These are phyloP conservation scores for Lagopus muta DNA, from an alignment of 2,113 vertebrate genomes.

Conservation along the genomic window DNA sequence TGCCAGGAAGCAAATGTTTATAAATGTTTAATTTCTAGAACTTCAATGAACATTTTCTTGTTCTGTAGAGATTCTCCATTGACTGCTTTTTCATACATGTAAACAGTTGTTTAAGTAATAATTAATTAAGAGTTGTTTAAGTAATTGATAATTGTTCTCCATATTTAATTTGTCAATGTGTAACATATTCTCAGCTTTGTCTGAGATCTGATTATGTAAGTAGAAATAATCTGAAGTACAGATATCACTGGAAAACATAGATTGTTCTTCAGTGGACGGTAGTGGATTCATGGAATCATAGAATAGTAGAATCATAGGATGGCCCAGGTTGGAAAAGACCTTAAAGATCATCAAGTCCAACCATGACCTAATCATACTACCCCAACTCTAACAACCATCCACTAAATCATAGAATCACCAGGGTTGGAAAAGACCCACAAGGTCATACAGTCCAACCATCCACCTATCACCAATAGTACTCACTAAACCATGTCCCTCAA, in stretches of 20 bases:
- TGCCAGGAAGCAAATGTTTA: background rate
- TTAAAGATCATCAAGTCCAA: no score
- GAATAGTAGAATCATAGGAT: no score
- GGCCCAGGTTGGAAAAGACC: no score
- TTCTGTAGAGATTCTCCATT: background rate
- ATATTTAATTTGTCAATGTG: background rate
- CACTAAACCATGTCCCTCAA: no score
- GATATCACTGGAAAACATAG: background rate
- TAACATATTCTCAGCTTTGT: background rate
- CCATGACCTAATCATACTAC: no score
- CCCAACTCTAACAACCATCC: no score
- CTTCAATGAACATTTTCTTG: rapidly evolving
- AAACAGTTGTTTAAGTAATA: background rate
- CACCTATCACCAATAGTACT: no score
- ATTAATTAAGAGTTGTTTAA: background rate
- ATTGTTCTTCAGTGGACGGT: background rate
- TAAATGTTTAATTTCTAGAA: background rate
- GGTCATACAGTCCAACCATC: no score
- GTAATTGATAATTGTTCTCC: background rate
- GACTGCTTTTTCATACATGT: background rate
- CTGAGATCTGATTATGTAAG: background rate
- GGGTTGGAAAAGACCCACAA: no score
- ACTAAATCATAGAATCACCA: no score
- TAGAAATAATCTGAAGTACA: background rate
- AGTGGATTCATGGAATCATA: no score